Percentiles rank a stretch among this genome's conserved stretches.
These are phyloP conservation scores for Aspidapion aeneum DNA, from an alignment of 2,888 invertebrate genomes.

Conservation along the genomic window DNA sequence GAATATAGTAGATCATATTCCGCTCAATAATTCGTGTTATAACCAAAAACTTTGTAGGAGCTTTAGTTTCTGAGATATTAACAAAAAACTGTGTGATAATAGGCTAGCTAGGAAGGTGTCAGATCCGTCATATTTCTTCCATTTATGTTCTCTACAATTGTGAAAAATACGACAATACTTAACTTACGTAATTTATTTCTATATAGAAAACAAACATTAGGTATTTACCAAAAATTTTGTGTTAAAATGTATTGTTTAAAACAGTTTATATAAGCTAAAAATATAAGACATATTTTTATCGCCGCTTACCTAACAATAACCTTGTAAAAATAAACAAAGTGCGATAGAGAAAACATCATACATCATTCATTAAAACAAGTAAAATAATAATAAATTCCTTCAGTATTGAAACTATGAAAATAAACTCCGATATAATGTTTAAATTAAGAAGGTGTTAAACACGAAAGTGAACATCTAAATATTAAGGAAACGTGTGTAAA, in stretches of 20 bases:
- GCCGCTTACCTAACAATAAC: slow-evolving; percentile 5
- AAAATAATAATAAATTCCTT: slow-evolving; percentile 3
- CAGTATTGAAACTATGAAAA: slow-evolving; percentile 4
- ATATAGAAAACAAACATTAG: too few species aligned
- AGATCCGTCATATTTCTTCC: too few species aligned
- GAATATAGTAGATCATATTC: too few species aligned
- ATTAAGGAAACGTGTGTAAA: neutral
- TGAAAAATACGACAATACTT: neutral
- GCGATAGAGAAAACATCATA: neutral
- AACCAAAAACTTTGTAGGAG: too few species aligned
- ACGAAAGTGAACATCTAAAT: neutral
- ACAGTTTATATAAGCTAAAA: neutral
- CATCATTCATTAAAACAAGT: neutral
- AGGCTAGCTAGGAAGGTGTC: too few species aligned
- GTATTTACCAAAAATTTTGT: neutral
- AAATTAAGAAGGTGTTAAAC: slow-evolving; percentile 1
- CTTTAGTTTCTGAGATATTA: too few species aligned
- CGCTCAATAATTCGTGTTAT: too few species aligned
- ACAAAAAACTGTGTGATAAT: too few species aligned
- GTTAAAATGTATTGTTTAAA: neutral
- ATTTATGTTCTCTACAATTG: too few species aligned
- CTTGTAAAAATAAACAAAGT: slow-evolving; percentile 7
- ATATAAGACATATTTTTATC: slow-evolving; percentile 7
- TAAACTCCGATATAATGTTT: slow-evolving; percentile 2
- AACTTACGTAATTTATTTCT: too few species aligned